Percentiles rank a stretch among this genome's conserved stretches.
These are phyloP conservation scores for Zhuqinia jingwanae DNA, from an alignment of 2,888 invertebrate genomes.

Conservation along the genomic window DNA sequence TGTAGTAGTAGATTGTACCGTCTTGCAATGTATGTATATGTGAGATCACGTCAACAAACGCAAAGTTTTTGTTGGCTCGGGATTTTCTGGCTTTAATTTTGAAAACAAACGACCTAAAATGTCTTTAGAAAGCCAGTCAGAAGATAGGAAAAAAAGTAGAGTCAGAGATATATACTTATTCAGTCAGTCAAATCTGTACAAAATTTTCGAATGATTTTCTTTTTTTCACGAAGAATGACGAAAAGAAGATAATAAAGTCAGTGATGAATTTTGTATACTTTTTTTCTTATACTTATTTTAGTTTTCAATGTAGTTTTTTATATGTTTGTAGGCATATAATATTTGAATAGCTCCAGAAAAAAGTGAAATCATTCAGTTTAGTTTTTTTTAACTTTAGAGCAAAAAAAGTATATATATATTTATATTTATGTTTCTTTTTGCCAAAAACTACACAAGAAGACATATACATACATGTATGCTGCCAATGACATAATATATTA, in stretches of 20 bases:
- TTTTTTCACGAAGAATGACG: neutral
- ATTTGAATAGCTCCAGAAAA: conserved; percentile 19
- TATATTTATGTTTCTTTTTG: conserved; percentile 3
- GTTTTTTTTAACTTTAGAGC: neutral
- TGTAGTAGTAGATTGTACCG: neutral
- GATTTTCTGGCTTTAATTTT: conserved; percentile 3
- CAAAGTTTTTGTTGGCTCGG: conserved; percentile 44
- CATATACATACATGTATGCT: neutral
- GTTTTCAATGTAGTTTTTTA: too few relatives aligned
- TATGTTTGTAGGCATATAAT: neutral
- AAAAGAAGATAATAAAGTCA: neutral
- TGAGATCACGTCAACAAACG: conserved; percentile 43
- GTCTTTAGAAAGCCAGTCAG: conserved; percentile 11
- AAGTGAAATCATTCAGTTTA: conserved; percentile 1
- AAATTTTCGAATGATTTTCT: neutral
- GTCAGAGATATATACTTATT: too few relatives aligned
- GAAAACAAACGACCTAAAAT: conserved; percentile 36
- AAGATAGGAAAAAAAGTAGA: neutral
- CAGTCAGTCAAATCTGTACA: conserved; percentile 38
- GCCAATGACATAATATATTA: conserved; percentile 28
- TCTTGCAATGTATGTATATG: neutral
- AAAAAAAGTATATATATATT: neutral
- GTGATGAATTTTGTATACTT: too few relatives aligned
- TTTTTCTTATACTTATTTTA: too few relatives aligned
- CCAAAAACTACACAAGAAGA: too few relatives aligned